Base-by-base conservation (phyloP, 2,113 vertebrate species). In the Protobothrops flavoviridis region DNA sequence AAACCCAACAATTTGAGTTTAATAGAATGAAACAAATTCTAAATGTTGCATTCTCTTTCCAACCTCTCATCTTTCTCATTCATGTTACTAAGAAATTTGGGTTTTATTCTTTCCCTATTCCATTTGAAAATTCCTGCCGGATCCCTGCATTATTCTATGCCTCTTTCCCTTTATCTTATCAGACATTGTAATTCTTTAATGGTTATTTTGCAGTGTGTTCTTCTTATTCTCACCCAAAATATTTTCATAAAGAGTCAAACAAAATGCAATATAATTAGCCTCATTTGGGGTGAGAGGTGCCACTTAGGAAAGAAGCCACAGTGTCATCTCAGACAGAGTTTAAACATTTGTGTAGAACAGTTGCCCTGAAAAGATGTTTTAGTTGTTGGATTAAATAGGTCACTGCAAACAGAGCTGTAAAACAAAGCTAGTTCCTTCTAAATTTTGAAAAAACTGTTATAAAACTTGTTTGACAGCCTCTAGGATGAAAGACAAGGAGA, bases 401-500 rank as follows among this genome's bases (percentile, higher is more conserved):
- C 29, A 89, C 9, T 69, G 56, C 85, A 93, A 17, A 17, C 29
- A 85, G 43, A 93, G 48, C 50, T 94, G 64, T 21, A 91, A 95
- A 95, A 93, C 74, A 12, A 24, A 87, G 8, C 81, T 93, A 0
- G 0, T 13, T 95, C 50, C 29, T 33, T 95, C 56, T 3, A 89
- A 69, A 88, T 93, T 91, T 91, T 94, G 81, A 74, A 39, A 53
- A 90, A n/a, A 91, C 26, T 85, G 24, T 92, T 91, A 95, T n/a
- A 95, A 95, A 95, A 93, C 85, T 95, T 95, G 45, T 94, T 53
- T 95, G 55, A 61, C 9, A 56, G 9, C 8, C 88, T 64, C 88
- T 94, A 91, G 95, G 95, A 94, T 61, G 61, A 87, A 92, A 87
- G 20, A 56, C 91, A 95, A 39, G n/a, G 92, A 45, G 7, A 85